Evolutionary conservation across 2,888 invertebrate species (phyloP).

Genomic region (Anoplius nigerrimus): DNA sequence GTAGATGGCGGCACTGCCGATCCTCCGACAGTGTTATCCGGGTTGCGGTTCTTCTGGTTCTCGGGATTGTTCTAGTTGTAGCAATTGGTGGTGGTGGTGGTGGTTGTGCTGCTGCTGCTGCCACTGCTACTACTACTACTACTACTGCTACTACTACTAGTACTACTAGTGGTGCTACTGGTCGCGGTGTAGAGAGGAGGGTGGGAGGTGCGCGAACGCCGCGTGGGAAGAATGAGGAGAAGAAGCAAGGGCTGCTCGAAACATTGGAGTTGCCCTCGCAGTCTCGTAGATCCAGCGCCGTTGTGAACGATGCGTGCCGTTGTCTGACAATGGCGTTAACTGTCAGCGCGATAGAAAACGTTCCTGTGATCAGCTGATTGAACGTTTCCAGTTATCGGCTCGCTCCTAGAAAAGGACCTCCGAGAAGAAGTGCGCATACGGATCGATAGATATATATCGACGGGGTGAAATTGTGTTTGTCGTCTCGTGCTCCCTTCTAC

Average conservation of each 20-base stretch:
- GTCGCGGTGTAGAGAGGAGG: slow-evolving; percentile 13
- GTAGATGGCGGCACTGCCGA: too few relatives aligned
- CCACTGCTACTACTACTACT: not conserved
- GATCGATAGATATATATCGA: slow-evolving; percentile 21
- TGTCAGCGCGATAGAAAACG: slow-evolving; percentile 56
- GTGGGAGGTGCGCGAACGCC: slow-evolving; percentile 37
- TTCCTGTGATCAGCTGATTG: slow-evolving; percentile 67
- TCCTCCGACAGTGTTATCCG: too few relatives aligned
- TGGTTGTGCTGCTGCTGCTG: not conserved
- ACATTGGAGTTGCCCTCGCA: slow-evolving; percentile 46
- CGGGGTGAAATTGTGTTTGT: slow-evolving; percentile 13
- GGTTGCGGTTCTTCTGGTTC: too few relatives aligned
- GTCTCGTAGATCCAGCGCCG: slow-evolving; percentile 58
- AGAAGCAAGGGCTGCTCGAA: slow-evolving; percentile 44
- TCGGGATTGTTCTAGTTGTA: too few relatives aligned
- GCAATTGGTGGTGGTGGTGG: too few relatives aligned
- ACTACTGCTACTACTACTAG: too few relatives aligned
- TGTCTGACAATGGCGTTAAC: slow-evolving; percentile 66
- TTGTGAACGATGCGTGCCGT: slow-evolving; percentile 56
- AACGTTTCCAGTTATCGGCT: slow-evolving; percentile 21
- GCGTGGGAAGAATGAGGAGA: slow-evolving; percentile 40
- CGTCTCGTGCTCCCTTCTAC: slow-evolving; percentile 2
- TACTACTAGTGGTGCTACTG: too few relatives aligned
- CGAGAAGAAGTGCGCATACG: slow-evolving; percentile 3
- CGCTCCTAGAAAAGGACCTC: not conserved